Evolutionary conservation across 1,140 invertebrate species (phyloP).

Genomic region (Drosophila pseudoobscura): DNA sequence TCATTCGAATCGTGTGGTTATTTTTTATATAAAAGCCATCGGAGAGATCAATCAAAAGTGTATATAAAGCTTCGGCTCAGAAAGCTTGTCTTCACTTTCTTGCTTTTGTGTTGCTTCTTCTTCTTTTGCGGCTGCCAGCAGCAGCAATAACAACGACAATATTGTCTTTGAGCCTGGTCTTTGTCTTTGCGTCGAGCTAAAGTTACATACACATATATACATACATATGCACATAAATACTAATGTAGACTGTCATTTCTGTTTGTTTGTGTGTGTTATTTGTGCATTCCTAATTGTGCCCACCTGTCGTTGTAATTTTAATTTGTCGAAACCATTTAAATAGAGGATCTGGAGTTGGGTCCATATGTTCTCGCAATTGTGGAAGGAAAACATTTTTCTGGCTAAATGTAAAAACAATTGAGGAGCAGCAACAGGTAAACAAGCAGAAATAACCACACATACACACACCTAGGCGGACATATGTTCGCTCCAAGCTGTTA

Average conservation of each 20-base stretch:
- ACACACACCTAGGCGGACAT: slow-evolving; percentile 30
- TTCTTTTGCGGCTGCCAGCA: slow-evolving; percentile 33
- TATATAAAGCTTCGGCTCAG: no score
- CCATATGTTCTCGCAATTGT: slow-evolving; percentile 64
- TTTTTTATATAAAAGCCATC: no score
- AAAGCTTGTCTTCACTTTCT: no score
- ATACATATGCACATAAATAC: slow-evolving; percentile 33
- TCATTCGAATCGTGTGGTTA: neutral
- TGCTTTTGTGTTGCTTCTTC: slow-evolving; percentile 14
- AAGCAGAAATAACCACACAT: slow-evolving; percentile 44
- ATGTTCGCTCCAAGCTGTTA: slow-evolving; percentile 9
- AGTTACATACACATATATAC: slow-evolving; percentile 40
- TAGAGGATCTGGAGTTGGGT: slow-evolving; percentile 46
- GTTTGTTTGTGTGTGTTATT: slow-evolving; percentile 8
- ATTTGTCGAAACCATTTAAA: slow-evolving; percentile 48
- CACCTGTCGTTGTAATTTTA: slow-evolving; percentile 63
- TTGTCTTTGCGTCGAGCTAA: slow-evolving; percentile 49
- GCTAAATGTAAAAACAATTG: slow-evolving; percentile 70
- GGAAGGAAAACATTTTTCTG: slow-evolving; percentile 55
- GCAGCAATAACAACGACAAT: slow-evolving; percentile 35
- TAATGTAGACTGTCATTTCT: slow-evolving; percentile 1
- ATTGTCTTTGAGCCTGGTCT: slow-evolving; percentile 29
- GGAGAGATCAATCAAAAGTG: no score
- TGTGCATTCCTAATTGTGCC: slow-evolving; percentile 15
- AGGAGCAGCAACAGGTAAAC: slow-evolving; percentile 75